These are phyloP conservation scores for Phyllotis vaccarum DNA, from an alignment of 2,797 vertebrate genomes.

Conservation along the genomic window DNA sequence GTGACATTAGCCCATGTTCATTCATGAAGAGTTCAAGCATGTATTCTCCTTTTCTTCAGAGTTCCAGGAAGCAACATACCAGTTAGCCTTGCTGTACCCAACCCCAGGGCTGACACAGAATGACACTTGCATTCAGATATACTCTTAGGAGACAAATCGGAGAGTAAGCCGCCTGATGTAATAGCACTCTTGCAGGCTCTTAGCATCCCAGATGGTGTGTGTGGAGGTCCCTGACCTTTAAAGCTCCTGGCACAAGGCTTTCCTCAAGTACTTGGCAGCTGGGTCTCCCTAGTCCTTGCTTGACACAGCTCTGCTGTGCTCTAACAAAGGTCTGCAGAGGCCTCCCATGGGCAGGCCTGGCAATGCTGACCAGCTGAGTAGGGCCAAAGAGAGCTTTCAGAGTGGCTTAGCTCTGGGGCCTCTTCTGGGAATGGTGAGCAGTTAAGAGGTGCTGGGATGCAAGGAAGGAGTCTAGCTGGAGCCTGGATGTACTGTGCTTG, in stretches of 20 bases:
- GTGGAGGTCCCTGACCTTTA: slow-evolving; percentile 5
- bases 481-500: neutral
- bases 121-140: neutral
- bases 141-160: neutral
- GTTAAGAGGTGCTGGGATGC: slow-evolving; percentile 36
- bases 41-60: neutral
- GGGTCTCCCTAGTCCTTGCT: slow-evolving; percentile 60
- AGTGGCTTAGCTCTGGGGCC: neutral
- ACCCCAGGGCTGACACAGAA: neutral
- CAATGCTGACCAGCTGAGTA: slow-evolving; percentile 1
- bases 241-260: slow-evolving; percentile 39
- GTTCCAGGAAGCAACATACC: neutral
- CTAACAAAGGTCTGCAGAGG: slow-evolving; percentile 69
- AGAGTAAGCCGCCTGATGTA: neutral
- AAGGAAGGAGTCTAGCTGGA: neutral
- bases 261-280: slow-evolving; percentile 44
- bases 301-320: slow-evolving; percentile 63
- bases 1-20: slow-evolving; percentile 45
- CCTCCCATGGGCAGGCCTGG: slow-evolving; percentile 65
- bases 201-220: neutral
- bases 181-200: neutral
- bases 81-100: neutral
- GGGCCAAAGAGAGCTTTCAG: neutral
- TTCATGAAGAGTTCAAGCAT: neutral
- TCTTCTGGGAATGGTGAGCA: neutral